Evolutionary conservation across 1,140 invertebrate genomes (phyloP).

Genomic region (Trachymyrmex septentrionalis): DNA sequence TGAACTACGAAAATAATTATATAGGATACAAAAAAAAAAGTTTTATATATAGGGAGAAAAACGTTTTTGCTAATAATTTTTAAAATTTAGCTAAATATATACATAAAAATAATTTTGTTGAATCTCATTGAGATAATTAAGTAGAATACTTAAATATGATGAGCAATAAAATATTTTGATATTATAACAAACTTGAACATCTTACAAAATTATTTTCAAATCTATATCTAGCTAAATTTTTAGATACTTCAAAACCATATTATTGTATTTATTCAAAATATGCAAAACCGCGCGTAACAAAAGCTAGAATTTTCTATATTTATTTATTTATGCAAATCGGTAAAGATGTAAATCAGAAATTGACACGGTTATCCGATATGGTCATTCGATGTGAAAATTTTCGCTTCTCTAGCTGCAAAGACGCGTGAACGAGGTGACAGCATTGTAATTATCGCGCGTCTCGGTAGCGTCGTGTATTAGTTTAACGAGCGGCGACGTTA

Average conservation of each 20-base stretch:
- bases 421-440: constrained; percentile 27
- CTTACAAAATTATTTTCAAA: too few species aligned
- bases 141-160: too few species aligned
- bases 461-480: constrained; percentile 66
- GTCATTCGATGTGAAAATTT: constrained; percentile 37
- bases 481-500: constrained; percentile 71
- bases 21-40: not conserved
- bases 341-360: constrained; percentile 30
- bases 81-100: too few species aligned
- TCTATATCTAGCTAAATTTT: too few species aligned
- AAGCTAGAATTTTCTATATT: not conserved
- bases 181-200: too few species aligned
- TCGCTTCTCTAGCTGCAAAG: constrained; percentile 1
- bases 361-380: not conserved
- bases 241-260: too few species aligned
- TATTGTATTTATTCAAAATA: not conserved
- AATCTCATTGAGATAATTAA: too few species aligned
- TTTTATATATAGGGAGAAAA: not conserved
- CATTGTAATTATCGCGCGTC: constrained; percentile 54
- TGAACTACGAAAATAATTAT: too few species aligned
- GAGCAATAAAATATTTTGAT: too few species aligned
- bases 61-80: too few species aligned
- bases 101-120: too few species aligned
- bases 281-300: not conserved
- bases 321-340: not conserved